These are phyloP conservation scores for Nasonia oneida DNA, from an alignment of 2,888 invertebrate species.

Conservation along the genomic window DNA sequence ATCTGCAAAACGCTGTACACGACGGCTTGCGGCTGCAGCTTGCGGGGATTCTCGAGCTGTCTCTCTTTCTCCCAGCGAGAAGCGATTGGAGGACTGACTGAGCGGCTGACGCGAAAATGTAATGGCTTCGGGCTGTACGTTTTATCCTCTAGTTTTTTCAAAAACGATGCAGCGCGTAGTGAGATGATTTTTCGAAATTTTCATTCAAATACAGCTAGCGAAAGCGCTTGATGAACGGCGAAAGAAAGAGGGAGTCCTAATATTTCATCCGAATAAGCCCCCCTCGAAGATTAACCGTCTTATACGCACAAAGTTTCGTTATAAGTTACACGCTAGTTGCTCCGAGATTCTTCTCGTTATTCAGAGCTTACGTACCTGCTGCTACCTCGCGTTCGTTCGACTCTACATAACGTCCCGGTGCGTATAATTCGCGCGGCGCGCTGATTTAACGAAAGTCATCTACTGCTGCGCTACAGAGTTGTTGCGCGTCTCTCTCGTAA, in stretches of 20 bases:
- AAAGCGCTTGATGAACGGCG: background rate
- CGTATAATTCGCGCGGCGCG: slow-evolving; percentile 3
- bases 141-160: background rate
- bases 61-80: background rate
- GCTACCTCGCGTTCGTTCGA: background rate
- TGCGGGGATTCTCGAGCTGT: background rate
- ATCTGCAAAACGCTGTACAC: slow-evolving; percentile 26
- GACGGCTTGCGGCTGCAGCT: background rate
- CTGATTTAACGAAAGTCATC: slow-evolving; percentile 15
- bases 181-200: background rate
- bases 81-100: background rate
- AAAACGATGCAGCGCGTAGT: background rate
- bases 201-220: background rate
- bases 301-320: slow-evolving; percentile 23
- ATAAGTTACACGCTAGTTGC: slow-evolving; percentile 29
- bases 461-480: background rate
- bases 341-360: slow-evolving; percentile 31
- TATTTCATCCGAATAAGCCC: slow-evolving; percentile 7
- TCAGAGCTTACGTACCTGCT: slow-evolving; percentile 1
- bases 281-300: slow-evolving; percentile 21
- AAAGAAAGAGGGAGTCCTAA: background rate
- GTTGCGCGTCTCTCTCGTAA: background rate
- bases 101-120: background rate
- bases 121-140: background rate
- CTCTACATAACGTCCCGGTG: too few species aligned